Conservation (phyloP, 2,888 invertebrate species). For the Taenaris catops region DNA sequence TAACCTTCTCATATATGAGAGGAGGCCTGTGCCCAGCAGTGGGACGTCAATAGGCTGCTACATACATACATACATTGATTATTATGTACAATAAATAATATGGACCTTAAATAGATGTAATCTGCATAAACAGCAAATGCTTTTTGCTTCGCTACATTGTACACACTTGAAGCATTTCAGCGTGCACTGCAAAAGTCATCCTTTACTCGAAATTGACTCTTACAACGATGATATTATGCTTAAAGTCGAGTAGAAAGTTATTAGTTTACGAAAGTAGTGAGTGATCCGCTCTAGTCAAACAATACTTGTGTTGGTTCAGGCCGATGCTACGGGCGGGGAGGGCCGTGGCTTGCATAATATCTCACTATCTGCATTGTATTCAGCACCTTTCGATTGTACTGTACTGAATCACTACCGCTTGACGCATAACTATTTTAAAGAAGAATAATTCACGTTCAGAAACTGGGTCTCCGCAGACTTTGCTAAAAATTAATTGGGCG, state of each 20-base stretch:
- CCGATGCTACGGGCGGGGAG: conserved; percentile 48
- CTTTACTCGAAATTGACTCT: conserved; percentile 34
- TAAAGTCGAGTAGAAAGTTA: conserved; percentile 31
- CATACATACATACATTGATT: too few species aligned
- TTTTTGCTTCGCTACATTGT: conserved; percentile 39
- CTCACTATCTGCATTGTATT: conserved; percentile 42
- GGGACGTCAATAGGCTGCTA: too few species aligned
- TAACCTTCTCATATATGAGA: too few species aligned
- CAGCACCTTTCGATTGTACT: conserved; percentile 35
- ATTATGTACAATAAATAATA: too few species aligned
- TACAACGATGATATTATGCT: conserved; percentile 34
- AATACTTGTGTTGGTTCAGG: conserved; percentile 59
- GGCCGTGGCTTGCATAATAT: conserved; percentile 50
- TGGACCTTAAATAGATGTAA: too few species aligned
- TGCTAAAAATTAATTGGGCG: conserved; percentile 11
- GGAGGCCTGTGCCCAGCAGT: too few species aligned
- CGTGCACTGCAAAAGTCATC: conserved; percentile 29
- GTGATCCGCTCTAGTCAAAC: conserved; percentile 54
- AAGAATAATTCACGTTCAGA: background rate
- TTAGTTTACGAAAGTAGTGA: conserved; percentile 45
- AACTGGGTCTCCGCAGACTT: conserved; percentile 6
- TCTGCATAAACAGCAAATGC: conserved; percentile 40
- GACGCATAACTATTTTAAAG: conserved; percentile 18
- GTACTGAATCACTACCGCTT: conserved; percentile 20
- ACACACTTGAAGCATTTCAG: conserved; percentile 38